Evolutionary conservation across 2,888 invertebrate species (phyloP).

Genomic region (Asteroscopus sphinx): DNA sequence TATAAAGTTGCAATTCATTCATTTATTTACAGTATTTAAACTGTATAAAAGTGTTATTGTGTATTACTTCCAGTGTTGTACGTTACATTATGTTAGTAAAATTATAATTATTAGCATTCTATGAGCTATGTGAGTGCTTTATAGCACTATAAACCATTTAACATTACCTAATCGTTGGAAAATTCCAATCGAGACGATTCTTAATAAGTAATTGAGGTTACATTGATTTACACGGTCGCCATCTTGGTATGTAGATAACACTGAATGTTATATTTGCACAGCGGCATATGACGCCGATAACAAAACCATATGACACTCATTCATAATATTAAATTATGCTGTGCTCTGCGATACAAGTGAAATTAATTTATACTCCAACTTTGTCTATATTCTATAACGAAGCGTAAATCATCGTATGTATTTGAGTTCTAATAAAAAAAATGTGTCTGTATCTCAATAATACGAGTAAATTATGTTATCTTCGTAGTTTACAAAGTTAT

Average conservation of each 20-base stretch:
- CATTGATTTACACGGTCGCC: conserved; percentile 84
- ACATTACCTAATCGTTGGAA: conserved; percentile 74
- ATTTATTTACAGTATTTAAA: no score
- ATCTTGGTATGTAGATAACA: conserved; percentile 79
- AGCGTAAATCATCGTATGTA: no score
- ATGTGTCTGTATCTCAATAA: no score
- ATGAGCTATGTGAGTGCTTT: background rate
- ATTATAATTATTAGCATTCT: background rate
- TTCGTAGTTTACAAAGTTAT: conserved; percentile 8
- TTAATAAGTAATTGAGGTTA: conserved; percentile 87
- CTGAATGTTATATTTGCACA: conserved; percentile 79
- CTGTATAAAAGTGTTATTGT: no score
- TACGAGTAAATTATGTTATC: conserved; percentile 3
- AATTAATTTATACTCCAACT: conserved; percentile 14
- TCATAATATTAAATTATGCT: conserved; percentile 58
- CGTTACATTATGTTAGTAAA: background rate
- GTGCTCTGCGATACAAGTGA: conserved; percentile 27
- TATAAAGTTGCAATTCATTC: no score
- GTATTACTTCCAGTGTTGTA: no score
- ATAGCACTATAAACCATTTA: conserved; percentile 23
- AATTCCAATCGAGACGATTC: conserved; percentile 84
- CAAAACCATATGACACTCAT: conserved; percentile 70
- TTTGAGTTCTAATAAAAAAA: no score
- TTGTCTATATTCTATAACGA: background rate
- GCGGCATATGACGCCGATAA: conserved; percentile 70